Base-by-base conservation (phyloP, 2,113 vertebrate species). In the Micronycteris hirsuta region DNA sequence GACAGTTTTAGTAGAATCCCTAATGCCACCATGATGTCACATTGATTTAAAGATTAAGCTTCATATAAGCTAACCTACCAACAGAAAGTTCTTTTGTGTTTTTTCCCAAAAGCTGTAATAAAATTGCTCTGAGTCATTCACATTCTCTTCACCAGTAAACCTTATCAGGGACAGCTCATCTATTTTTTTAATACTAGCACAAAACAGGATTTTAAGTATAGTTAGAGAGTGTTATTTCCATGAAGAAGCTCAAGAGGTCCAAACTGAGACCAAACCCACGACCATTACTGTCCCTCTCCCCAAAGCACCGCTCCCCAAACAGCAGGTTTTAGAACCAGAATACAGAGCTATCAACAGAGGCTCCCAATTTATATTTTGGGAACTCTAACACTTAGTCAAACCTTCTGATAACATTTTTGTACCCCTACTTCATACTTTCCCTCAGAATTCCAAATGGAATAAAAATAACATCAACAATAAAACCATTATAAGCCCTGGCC, bases 391-490 rank as follows among this genome's bases (percentile, higher is more conserved):
- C 16, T 41, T 26, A 84, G 38, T 73, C 33, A 63, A 89, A 82
- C 78, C 45, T 86, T 36, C 58, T 68, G 14, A 91, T 74, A 41
- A 52, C 36, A 78, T 54, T 28, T 91, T 84, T 58, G 33, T 47
- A 36, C 22, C 17, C 20, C 38, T 41, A 71, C 28, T 87, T 87
- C 45, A 84, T 22, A 65, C 14, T 84, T 87, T 43, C 68, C 54
- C 87, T 36, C 43, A 91, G 17, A 92, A 81, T 61, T 96, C 58
- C 56, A 86, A 93, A 82, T 54, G n/a, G 22, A 93, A 74, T 61
- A 61, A 89, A 92, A 78, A 19, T 56, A 74, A 43, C 63, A 85
- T 49, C 80, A 80, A 86, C 85, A 68, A 68, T 36, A 68, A 68
- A 68, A 68, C 43, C 67, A 86, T 31, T 11, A 92, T 15, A 81